These are phyloP conservation scores for Acanthisitta chloris DNA, from an alignment of 2,113 vertebrate species.

Conservation along the genomic window DNA sequence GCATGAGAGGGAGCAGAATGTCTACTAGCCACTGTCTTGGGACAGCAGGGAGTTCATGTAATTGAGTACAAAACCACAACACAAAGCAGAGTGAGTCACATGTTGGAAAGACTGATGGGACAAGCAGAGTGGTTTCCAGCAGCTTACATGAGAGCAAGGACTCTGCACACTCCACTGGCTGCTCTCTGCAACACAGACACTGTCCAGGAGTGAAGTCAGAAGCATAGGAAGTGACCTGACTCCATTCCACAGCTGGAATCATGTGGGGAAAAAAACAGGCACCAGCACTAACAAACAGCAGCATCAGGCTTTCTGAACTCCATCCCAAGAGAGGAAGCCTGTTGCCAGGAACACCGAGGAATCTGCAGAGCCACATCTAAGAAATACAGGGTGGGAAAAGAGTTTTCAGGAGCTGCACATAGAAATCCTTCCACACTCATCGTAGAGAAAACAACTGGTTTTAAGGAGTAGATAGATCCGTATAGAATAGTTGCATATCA, in stretches of 20 bases:
- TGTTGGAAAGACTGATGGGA: background rate
- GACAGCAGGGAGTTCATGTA: background rate
- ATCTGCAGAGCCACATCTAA: background rate
- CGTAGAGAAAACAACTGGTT: background rate
- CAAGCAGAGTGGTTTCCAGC: background rate
- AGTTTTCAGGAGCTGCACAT: background rate
- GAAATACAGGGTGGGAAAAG: background rate
- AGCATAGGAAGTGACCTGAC: background rate
- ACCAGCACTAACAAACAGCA: background rate
- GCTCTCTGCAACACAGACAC: background rate
- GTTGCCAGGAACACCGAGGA: background rate
- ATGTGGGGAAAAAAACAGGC: background rate
- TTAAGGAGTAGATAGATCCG: too few relatives aligned
- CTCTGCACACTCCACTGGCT: background rate
- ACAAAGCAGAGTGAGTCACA: background rate
- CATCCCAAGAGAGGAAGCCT: background rate
- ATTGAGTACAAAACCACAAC: background rate
- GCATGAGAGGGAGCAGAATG: background rate
- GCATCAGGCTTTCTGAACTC: background rate
- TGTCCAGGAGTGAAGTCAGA: background rate
- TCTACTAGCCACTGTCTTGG: fast-evolving
- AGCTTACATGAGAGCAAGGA: background rate
- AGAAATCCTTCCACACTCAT: background rate
- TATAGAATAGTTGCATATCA: too few relatives aligned
- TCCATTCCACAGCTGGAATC: background rate